A percentile compares a stretch with the other conserved stretches of the same genome.
Evolutionary conservation across 2,888 invertebrate genomes (phyloP).

Genomic region (Deilephila elpenor): DNA sequence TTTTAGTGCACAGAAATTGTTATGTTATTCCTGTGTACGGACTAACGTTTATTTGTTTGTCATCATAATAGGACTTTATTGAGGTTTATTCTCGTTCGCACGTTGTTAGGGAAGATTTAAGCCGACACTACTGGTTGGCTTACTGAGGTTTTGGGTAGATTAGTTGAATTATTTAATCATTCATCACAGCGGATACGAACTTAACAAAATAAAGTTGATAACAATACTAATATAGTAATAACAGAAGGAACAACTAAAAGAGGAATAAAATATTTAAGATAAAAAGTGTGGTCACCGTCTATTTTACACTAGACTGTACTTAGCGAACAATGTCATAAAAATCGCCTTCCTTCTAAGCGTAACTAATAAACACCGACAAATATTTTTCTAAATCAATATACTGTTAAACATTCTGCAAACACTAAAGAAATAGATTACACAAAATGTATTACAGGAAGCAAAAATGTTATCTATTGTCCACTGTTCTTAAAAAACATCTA

Average conservation of each 20-base stretch:
- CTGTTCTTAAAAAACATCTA: not conserved
- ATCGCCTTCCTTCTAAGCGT: not conserved
- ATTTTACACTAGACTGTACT: not conserved
- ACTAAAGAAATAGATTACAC: not conserved
- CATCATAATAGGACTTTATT: not conserved
- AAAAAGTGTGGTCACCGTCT: not conserved
- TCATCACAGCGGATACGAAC: too few relatives aligned
- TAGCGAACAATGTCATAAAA: not conserved
- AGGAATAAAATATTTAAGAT: too few relatives aligned
- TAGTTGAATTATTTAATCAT: too few relatives aligned
- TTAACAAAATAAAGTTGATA: too few relatives aligned
- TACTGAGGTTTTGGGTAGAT: too few relatives aligned
- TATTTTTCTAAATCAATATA: not conserved
- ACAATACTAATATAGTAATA: too few relatives aligned
- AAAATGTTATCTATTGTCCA: not conserved
- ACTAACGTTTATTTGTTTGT: not conserved
- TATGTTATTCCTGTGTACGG: constrained; percentile 9
- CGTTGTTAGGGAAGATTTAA: too few relatives aligned
- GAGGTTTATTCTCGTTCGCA: not conserved
- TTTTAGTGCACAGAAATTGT: constrained; percentile 25
- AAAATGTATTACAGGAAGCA: not conserved
- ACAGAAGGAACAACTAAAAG: too few relatives aligned
- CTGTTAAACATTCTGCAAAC: not conserved
- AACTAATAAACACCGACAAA: not conserved
- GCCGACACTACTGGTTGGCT: too few relatives aligned